Percentiles rank a stretch among this genome's conserved stretches.
phyloP scores from a whole-genome alignment of 2,888 invertebrate genomes.

The Raillietiella orientalis region DNA sequence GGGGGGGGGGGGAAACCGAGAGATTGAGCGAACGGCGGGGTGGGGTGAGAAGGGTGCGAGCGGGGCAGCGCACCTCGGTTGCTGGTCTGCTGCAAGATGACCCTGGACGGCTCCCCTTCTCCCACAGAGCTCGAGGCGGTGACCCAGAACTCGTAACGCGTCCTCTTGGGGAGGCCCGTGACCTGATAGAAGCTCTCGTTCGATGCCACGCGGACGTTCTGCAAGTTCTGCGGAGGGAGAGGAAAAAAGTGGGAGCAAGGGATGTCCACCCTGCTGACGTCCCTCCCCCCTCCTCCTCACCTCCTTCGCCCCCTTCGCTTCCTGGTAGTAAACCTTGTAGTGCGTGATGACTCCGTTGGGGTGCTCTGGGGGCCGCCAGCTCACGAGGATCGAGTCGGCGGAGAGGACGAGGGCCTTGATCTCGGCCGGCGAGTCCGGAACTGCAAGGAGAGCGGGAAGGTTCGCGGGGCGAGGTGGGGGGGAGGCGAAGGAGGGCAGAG shows the following conservation, averaged over 20 bases:
- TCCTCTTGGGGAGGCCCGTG: conserved; percentile 39
- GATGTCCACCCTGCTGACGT: no score
- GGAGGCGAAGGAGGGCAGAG: no score
- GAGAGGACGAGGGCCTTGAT: conserved; percentile 81
- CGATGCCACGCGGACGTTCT: conserved; percentile 7
- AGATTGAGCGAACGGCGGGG: neutral
- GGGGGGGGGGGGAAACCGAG: neutral
- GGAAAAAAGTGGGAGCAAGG: neutral
- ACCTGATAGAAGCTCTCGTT: conserved; percentile 26
- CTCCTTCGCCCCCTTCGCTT: conserved; percentile 11
- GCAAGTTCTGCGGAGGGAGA: conserved; percentile 4
- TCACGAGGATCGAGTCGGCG: conserved; percentile 56
- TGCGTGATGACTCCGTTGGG: conserved; percentile 76
- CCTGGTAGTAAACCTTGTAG: conserved; percentile 51
- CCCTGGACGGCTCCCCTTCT: conserved; percentile 64
- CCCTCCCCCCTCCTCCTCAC: no score
- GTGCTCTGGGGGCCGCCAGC: conserved; percentile 71
- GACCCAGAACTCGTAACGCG: conserved; percentile 75
- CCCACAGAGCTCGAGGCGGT: conserved; percentile 78
- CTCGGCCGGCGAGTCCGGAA: conserved; percentile 68
- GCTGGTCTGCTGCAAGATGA: conserved; percentile 22
- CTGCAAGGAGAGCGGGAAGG: conserved; percentile 23
- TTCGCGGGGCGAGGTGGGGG: no score
- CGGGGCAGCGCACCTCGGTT: neutral
- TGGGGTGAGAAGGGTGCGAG: neutral